These are phyloP conservation scores for Panagrolaimus sp. DNA, from an alignment of 1,140 invertebrate species.

Conservation along the genomic window DNA sequence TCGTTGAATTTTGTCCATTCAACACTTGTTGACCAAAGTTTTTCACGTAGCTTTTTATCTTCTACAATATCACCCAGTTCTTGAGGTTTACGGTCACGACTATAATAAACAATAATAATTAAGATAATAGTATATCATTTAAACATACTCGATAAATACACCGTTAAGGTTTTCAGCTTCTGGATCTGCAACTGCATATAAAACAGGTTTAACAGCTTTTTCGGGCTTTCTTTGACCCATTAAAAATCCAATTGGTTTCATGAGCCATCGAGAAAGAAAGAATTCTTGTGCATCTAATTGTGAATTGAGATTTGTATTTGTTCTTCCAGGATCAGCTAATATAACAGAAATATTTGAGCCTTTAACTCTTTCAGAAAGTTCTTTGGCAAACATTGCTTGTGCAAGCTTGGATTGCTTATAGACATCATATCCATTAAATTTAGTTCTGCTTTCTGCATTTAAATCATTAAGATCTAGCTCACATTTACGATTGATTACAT, in stretches of 20 bases:
- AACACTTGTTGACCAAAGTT: slow-evolving; percentile 46
- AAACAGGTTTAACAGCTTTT: slow-evolving; percentile 44
- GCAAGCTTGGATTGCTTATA: slow-evolving; percentile 50
- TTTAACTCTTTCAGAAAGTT: slow-evolving; percentile 49
- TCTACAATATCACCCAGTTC: slow-evolving; percentile 38
- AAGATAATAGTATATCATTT: slow-evolving; percentile 30
- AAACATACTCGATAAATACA: slow-evolving; percentile 27
- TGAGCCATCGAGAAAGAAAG: slow-evolving; percentile 50
- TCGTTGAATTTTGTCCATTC: slow-evolving; percentile 34
- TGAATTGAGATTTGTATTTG: slow-evolving; percentile 42
- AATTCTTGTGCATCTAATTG: slow-evolving; percentile 43
- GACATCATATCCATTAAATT: slow-evolving; percentile 29
- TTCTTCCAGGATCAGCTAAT: slow-evolving; percentile 51
- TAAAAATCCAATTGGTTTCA: slow-evolving; percentile 43
- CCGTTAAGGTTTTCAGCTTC: slow-evolving; percentile 27
- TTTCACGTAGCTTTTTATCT: slow-evolving; percentile 31
- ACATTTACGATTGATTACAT: slow-evolving; percentile 42
- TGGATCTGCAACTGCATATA: slow-evolving; percentile 51
- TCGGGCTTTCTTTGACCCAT: slow-evolving; percentile 35
- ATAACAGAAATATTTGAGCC: slow-evolving; percentile 47
- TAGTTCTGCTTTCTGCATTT: slow-evolving; percentile 45
- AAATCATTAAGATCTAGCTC: slow-evolving; percentile 42
- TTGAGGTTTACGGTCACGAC: slow-evolving; percentile 30
- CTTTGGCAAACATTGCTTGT: slow-evolving; percentile 49
- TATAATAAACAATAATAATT: slow-evolving; percentile 20